Conservation (phyloP, 2,797 vertebrate species). For the Molossus molossus region DNA sequence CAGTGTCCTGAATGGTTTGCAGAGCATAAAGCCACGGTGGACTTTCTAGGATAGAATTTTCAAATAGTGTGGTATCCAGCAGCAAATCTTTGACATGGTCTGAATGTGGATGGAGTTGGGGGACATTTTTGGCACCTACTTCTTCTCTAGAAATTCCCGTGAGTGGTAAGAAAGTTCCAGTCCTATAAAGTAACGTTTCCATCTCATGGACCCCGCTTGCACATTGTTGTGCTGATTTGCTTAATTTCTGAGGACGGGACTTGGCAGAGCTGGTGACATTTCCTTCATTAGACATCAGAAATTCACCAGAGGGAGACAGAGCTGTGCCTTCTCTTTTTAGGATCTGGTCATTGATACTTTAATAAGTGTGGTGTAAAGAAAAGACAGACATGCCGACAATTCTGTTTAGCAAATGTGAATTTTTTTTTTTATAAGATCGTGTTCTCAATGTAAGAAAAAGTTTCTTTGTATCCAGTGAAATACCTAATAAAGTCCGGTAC, state of each 20-base stretch:
- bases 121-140: constrained; percentile 43
- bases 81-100: neutral
- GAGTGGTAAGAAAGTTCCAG: constrained; percentile 5
- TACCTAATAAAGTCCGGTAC: constrained; percentile 90
- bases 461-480: constrained; percentile 91
- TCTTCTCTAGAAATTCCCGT: constrained; percentile 26
- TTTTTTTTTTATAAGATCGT: constrained; percentile 90
- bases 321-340: constrained; percentile 91
- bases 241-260: constrained; percentile 74
- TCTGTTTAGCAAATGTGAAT: constrained; percentile 90
- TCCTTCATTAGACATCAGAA: constrained; percentile 80
- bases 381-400: constrained; percentile 83
- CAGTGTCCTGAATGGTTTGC: neutral
- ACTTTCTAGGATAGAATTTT: constrained; percentile 46
- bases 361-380: constrained; percentile 88
- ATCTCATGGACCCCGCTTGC: neutral
- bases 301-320: constrained; percentile 88
- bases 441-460: constrained; percentile 88
- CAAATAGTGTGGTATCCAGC: neutral
- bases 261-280: constrained; percentile 80
- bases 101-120: neutral
- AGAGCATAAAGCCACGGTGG: neutral
- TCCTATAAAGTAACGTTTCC: neutral
- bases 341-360: constrained; percentile 89
- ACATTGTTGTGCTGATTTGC: constrained; percentile 79